A percentile compares a stretch with the other conserved stretches of the same genome.
phyloP scores from a whole-genome alignment of 2,888 invertebrate genomes.

The Caenorhabditis panamensis region DNA sequence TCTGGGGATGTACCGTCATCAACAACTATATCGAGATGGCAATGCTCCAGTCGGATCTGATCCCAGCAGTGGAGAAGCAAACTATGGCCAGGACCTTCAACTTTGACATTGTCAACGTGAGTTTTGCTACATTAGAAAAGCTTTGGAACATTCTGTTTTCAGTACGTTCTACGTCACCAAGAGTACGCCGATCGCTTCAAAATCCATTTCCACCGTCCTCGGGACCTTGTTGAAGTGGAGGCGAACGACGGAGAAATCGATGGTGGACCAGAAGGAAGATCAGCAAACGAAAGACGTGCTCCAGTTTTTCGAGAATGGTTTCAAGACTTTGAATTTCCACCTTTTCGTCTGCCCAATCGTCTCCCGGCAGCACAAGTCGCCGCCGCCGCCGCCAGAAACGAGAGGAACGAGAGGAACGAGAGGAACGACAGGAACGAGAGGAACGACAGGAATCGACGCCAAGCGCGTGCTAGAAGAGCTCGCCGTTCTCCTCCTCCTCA shows the following conservation, averaged over 20 bases:
- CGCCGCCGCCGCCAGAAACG: no score
- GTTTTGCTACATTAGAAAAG: neutral
- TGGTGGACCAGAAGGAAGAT: neutral
- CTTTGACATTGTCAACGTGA: constrained; percentile 19
- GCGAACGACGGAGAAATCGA: constrained; percentile 2
- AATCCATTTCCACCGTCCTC: neutral
- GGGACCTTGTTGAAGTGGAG: no score
- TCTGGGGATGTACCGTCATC: neutral
- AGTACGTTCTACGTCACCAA: constrained; percentile 11
- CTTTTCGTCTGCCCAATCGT: no score
- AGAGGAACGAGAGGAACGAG: no score
- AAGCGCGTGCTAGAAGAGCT: no score
- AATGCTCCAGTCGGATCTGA: neutral
- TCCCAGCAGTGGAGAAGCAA: neutral
- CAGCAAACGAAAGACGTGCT: no score
- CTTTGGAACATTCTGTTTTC: neutral
- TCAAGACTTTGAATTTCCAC: no score
- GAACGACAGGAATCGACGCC: no score
- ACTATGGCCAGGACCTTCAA: neutral
- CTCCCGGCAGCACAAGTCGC: no score
- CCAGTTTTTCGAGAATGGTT: no score
- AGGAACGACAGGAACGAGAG: no score
- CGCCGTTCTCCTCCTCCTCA: no score
- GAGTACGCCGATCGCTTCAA: constrained; percentile 3
- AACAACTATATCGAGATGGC: constrained; percentile 23